Conservation (phyloP, 2,888 invertebrate genomes). For the Aphodius granarius region DNA sequence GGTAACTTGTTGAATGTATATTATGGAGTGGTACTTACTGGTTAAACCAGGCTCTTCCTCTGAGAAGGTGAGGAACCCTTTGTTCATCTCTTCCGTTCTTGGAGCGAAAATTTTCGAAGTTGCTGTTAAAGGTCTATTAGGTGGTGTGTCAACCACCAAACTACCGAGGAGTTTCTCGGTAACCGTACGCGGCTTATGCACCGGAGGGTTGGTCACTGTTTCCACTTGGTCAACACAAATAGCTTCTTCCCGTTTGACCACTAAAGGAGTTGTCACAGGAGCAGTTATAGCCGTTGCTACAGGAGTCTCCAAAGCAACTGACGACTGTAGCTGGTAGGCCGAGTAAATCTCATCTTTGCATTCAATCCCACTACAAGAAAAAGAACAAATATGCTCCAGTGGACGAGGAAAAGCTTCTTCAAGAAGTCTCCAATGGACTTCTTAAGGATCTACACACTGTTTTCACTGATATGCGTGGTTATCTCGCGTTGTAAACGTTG, state of each 20-base stretch:
- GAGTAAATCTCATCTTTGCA: constrained; percentile 78
- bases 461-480: not conserved
- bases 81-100: constrained; percentile 90
- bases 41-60: constrained; percentile 82
- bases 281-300: no score
- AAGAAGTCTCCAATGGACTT: not conserved
- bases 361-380: constrained; percentile 72
- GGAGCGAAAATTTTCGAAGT: constrained; percentile 79
- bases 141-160: constrained; percentile 28
- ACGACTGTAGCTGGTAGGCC: constrained; percentile 59
- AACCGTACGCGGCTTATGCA: constrained; percentile 42
- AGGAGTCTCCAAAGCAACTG: constrained; percentile 22
- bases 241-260: constrained; percentile 16
- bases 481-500: not conserved
- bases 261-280: constrained; percentile 25
- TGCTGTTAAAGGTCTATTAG: constrained; percentile 59
- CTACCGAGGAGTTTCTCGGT: constrained; percentile 50
- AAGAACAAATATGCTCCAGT: not conserved
- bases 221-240: constrained; percentile 14
- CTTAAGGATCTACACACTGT: not conserved
- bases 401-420: not conserved
- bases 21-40: constrained; percentile 65
- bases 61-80: constrained; percentile 85
- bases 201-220: not conserved
- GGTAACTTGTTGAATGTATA: not conserved